phyloP scores from a whole-genome alignment of 2,888 invertebrate genomes.

The Dysmachus trigonus region DNA sequence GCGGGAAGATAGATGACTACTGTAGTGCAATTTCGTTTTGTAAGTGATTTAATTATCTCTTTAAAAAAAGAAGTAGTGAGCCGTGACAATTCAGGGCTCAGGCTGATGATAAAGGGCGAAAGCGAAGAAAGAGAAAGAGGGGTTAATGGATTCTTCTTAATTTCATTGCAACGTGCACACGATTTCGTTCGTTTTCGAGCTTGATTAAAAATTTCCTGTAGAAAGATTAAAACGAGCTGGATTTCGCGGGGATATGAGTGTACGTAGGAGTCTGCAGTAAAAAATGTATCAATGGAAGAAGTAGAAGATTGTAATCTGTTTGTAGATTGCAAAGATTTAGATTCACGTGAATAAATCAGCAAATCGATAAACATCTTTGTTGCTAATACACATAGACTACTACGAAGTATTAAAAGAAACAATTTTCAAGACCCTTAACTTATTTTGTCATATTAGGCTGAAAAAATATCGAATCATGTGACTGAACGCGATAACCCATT shows the following conservation, averaged over 20 bases:
- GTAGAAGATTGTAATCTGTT: no score
- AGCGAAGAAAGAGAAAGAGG: background rate
- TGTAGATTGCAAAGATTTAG: no score
- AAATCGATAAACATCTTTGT: no score
- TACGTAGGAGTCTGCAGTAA: background rate
- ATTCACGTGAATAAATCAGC: no score
- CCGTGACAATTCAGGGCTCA: background rate
- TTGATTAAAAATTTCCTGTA: background rate
- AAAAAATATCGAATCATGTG: background rate
- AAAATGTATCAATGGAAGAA: background rate
- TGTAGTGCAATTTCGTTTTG: background rate
- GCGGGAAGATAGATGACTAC: background rate
- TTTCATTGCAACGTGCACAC: background rate
- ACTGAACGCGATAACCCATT: background rate
- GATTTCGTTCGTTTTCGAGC: background rate
- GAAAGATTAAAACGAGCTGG: background rate
- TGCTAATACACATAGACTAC: no score
- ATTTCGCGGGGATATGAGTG: background rate
- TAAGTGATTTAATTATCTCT: slow-evolving; percentile 7
- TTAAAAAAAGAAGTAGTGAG: background rate
- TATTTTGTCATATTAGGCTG: background rate
- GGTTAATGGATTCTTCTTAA: background rate
- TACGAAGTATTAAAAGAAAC: background rate
- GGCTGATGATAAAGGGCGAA: background rate
- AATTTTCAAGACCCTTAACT: background rate